Conservation (phyloP, 2,888 invertebrate species). For the Micoletzkya japonica region DNA sequence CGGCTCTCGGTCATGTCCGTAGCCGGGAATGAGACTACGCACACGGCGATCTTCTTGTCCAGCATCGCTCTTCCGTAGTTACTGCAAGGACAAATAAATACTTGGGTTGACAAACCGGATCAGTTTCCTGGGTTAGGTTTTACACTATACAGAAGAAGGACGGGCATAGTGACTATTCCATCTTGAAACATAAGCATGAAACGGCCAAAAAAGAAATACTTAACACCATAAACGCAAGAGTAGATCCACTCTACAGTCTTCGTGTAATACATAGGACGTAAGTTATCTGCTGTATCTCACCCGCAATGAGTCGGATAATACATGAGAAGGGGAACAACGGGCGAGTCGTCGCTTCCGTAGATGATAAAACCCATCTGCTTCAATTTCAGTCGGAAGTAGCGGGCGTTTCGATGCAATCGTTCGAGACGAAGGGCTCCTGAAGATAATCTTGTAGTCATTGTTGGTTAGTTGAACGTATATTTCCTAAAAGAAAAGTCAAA, state of each 20-base stretch:
- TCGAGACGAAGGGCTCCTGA: constrained; percentile 64
- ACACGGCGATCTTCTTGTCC: constrained; percentile 78
- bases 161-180: no score
- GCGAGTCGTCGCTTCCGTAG: constrained; percentile 90
- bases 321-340: constrained; percentile 92
- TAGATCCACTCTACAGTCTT: no score
- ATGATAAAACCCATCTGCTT: constrained; percentile 87
- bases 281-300: constrained; percentile 67
- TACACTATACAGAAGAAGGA: no score
- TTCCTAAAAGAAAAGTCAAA: not conserved
- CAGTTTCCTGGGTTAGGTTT: no score
- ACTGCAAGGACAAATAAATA: constrained; percentile 71
- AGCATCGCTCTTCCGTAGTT: constrained; percentile 84
- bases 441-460: constrained; percentile 24
- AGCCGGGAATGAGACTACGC: constrained; percentile 97
- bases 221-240: not conserved
- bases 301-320: constrained; percentile 93
- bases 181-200: no score
- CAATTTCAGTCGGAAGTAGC: constrained; percentile 70
- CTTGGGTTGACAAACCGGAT: no score
- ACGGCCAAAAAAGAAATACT: not conserved
- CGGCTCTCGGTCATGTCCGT: constrained; percentile 89
- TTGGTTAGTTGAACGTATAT: not conserved
- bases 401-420: constrained; percentile 66
- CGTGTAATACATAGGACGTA: no score